Conservation (phyloP, 2,797 vertebrate genomes). For the Enteromius mattozi region DNA sequence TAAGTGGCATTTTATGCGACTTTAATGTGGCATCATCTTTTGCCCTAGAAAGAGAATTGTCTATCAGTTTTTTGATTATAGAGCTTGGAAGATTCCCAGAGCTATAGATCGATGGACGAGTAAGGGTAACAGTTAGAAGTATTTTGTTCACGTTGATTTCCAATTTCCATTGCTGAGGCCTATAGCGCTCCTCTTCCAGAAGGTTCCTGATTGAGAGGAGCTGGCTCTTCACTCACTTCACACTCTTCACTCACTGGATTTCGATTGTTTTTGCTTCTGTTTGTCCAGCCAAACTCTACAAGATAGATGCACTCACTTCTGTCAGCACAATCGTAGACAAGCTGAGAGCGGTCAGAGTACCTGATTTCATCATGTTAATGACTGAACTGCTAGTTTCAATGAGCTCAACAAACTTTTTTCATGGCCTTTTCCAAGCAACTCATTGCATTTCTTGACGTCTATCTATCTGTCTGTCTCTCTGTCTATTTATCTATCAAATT, state of each 20-base stretch:
- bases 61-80: constrained; percentile 56
- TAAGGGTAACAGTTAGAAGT: constrained; percentile 38
- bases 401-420: neutral
- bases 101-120: constrained; percentile 56
- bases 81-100: constrained; percentile 58
- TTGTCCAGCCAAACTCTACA: neutral
- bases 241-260: neutral
- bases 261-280: neutral
- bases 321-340: neutral
- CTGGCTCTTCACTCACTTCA: neutral
- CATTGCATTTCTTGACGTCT: neutral
- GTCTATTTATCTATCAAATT: neutral
- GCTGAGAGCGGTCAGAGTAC: neutral
- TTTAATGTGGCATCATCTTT: neutral
- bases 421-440: neutral
- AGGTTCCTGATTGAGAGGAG: constrained; percentile 10
- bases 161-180: constrained; percentile 27
- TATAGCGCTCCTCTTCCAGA: neutral
- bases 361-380: constrained; percentile 21
- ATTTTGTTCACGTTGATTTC: constrained; percentile 60
- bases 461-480: neutral
- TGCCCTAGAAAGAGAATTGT: constrained; percentile 36
- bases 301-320: constrained; percentile 21
- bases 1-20: neutral
- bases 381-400: neutral